Base-by-base conservation (phyloP, 1,140 invertebrate species). In the Plutomurus gul region DNA sequence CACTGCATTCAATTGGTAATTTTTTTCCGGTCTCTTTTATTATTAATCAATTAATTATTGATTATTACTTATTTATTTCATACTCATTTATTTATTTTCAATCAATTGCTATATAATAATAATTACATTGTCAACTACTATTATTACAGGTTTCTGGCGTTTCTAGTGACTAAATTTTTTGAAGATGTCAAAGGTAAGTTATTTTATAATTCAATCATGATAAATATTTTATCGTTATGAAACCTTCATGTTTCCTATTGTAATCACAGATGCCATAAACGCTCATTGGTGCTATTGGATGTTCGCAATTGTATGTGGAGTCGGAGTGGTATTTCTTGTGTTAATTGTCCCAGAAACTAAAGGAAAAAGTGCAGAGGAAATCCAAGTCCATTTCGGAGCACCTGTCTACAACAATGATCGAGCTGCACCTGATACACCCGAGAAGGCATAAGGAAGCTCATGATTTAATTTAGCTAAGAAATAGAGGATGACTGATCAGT, bases 331-430 rank as follows among this genome's bases (percentile, higher is more conserved):
- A 0, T 88, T 90, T 51, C 86, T 90, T 7, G 88, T 86, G 37
- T 86, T 89, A 43, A 87, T 88, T 36, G 84, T 92, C 13, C 89
- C 90, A 0, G 91, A 92, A 84, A 92, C 91, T 0, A 91, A 89
- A 81, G 90, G 91, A 0, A 89, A 89, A 78, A 88, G 85, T 13
- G 83, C 92, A 1, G 86, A 90, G 36, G 90, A 92, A 83, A 90
- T 92, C 39, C 87, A 88, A 78, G 84, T 84, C 8, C 20, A 7
- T 8, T 72, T 72, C 51, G 40, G 40, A 10, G 40, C 40, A 8
- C 40, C 40, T n/a, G n/a, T n/a, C n/a, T n/a, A n/a, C n/a, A n/a
- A n/a, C n/a, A n/a, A n/a, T n/a, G n/a, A n/a, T n/a, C n/a, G n/a
- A n/a, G n/a, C n/a, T n/a, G n/a, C n/a, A n/a, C n/a, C n/a, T n/a